Conservation (phyloP, 2,888 invertebrate species). For the Chalcosyrphus nemorum region DNA sequence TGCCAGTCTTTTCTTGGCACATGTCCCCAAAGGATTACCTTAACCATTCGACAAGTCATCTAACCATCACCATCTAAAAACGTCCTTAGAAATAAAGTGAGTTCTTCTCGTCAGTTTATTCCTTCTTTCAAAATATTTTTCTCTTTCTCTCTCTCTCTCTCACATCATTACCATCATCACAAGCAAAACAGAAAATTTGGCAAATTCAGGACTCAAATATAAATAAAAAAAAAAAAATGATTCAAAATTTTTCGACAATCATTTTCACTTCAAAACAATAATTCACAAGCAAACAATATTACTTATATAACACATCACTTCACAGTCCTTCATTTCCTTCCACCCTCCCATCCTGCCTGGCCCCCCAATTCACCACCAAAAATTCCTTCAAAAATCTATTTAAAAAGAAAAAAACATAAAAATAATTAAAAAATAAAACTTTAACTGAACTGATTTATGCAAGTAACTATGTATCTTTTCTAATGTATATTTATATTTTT, state of each 20-base stretch:
- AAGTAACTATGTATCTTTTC: slow-evolving; percentile 73
- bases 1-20: too few species aligned
- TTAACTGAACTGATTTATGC: slow-evolving; percentile 73
- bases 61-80: slow-evolving; percentile 10
- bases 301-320: slow-evolving; percentile 18
- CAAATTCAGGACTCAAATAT: slow-evolving; percentile 47
- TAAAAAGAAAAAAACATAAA: slow-evolving; percentile 28
- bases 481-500: slow-evolving; percentile 73
- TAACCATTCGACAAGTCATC: slow-evolving; percentile 61
- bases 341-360: slow-evolving; percentile 17
- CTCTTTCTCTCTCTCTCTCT: slow-evolving; percentile 56
- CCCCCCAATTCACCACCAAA: slow-evolving; percentile 1
- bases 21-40: too few species aligned
- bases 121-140: slow-evolving; percentile 28
- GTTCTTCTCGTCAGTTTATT: slow-evolving; percentile 40
- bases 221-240: slow-evolving; percentile 20
- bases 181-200: slow-evolving; percentile 57
- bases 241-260: slow-evolving; percentile 72
- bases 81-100: slow-evolving; percentile 5
- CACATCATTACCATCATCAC: slow-evolving; percentile 63
- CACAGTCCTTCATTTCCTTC: slow-evolving; percentile 62
- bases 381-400: slow-evolving; percentile 27
- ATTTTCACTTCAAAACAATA: slow-evolving; percentile 68
- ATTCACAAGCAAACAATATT: slow-evolving; percentile 41
- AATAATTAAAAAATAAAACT: slow-evolving; percentile 31